Evolutionary conservation across 2,113 vertebrate genomes (phyloP).

Genomic region (Clarias magur): DNA sequence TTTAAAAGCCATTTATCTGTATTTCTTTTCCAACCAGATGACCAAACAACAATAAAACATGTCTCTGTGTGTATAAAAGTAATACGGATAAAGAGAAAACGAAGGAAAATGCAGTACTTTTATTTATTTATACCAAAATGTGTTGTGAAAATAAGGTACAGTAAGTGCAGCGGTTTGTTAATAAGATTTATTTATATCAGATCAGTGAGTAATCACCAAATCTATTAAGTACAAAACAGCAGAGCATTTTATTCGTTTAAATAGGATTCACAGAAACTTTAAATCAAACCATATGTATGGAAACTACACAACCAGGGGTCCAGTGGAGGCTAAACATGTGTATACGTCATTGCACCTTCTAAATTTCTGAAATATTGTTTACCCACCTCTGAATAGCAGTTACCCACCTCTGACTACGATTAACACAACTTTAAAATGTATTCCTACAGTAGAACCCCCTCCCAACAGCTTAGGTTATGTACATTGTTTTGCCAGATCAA

Average conservation of each 20-base stretch:
- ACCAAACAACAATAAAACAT: not conserved
- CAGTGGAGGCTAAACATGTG: no score
- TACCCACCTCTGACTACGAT: no score
- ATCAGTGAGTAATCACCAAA: conserved; percentile 48
- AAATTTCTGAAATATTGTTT: no score
- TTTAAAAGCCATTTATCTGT: not conserved
- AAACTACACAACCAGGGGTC: not conserved
- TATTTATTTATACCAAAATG: not conserved
- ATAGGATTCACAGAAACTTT: conserved; percentile 19
- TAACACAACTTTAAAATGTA: no score
- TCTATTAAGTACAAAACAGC: conserved; percentile 35
- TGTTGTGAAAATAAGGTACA: not conserved
- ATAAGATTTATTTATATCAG: conserved; percentile 1
- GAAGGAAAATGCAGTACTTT: not conserved
- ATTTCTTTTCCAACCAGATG: not conserved
- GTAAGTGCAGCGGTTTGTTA: not conserved
- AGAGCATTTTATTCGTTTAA: not conserved
- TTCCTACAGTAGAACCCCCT: no score
- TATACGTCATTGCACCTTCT: no score
- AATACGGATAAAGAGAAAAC: not conserved
- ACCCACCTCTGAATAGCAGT: no score
- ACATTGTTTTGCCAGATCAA: no score
- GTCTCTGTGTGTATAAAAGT: not conserved
- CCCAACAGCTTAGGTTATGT: no score
- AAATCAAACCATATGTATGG: conserved; percentile 38